Conservation (phyloP, 1,140 invertebrate genomes). For the Bombus balteatus region DNA sequence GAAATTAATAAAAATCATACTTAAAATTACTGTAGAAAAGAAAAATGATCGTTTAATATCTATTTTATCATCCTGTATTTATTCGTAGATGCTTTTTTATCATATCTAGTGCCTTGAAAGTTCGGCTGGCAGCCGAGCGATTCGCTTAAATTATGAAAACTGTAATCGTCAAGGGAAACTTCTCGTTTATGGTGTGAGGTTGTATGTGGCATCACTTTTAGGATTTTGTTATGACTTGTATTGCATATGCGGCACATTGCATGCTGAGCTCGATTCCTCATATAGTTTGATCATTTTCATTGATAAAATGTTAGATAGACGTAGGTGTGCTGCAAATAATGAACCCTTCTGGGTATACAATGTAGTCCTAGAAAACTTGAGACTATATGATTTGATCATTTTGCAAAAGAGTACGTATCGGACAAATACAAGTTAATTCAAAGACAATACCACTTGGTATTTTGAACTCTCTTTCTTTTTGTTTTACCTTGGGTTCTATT, state of each 20-base stretch:
- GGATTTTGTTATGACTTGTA: constrained; percentile 73
- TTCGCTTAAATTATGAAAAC: constrained; percentile 25
- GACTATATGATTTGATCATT: constrained; percentile 4
- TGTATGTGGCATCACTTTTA: constrained; percentile 74
- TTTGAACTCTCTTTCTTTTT: neutral
- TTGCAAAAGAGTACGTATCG: neutral
- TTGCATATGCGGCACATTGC: constrained; percentile 68
- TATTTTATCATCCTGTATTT: neutral
- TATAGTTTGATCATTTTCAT: constrained; percentile 64
- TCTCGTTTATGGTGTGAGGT: constrained; percentile 66
- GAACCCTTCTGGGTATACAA: constrained; percentile 29
- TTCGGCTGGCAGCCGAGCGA: constrained; percentile 67
- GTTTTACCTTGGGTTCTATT: neutral
- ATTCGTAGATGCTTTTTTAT: constrained; percentile 31
- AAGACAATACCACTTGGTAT: neutral
- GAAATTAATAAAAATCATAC: neutral
- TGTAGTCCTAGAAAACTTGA: constrained; percentile 42
- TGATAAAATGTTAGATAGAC: constrained; percentile 59
- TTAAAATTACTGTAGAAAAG: neutral
- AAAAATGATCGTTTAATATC: neutral
- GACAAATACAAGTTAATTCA: constrained; percentile 3
- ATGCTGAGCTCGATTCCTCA: constrained; percentile 65
- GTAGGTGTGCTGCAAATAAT: constrained; percentile 52
- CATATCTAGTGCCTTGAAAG: constrained; percentile 32
- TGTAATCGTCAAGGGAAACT: constrained; percentile 12